Base-by-base conservation (phyloP, 2,888 invertebrate species). In the Aradus depressus region DNA sequence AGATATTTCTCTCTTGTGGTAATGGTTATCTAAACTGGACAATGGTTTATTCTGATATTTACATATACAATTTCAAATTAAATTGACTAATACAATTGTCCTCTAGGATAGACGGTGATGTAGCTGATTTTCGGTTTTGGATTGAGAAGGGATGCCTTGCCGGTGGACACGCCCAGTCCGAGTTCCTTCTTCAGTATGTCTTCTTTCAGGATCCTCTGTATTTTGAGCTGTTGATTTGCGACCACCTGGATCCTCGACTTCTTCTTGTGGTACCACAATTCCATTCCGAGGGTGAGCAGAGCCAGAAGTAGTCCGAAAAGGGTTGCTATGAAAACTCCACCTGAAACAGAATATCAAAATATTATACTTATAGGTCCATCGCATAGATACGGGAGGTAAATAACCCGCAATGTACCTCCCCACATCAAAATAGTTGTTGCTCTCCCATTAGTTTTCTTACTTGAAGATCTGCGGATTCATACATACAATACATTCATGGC, bases 251-350 rank as follows among this genome's bases (percentile, higher is more conserved):
- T 35, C 35, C 50, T 58, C 14, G 50, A 51, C 25, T 60, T 60
- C 49, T 62, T 62, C 45, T 61, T 63, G 64, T 87, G 85, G 62
- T 86, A 88, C 52, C 85, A 71, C 0, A 91, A 83, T 67, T 91
- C 91, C 61, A 80, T 79, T 0, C 78, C 82, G 16, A 92, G 67
- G 0, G 89, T 88, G 1, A 88, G 65, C 84, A 91, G 85, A 0
- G 91, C 90, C 45, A 91, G 64, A 0, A 82, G 81, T 3, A 91
- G 67, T 0, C 91, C 91, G 64, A 87, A 84, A 0, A 90, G 69
- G 0, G 90, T 90, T 0, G 90, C 90, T 58, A 91, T 90, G 64
- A 91, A 91, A 0, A 91, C 90, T 0, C 91, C 91, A 44, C 87
- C 85, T 84, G 65, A 8, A 64, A 67, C 57, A 51, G 57, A 35